phyloP scores from a whole-genome alignment of 2,888 invertebrate genomes.

The Lepetodrilus schrolli region DNA sequence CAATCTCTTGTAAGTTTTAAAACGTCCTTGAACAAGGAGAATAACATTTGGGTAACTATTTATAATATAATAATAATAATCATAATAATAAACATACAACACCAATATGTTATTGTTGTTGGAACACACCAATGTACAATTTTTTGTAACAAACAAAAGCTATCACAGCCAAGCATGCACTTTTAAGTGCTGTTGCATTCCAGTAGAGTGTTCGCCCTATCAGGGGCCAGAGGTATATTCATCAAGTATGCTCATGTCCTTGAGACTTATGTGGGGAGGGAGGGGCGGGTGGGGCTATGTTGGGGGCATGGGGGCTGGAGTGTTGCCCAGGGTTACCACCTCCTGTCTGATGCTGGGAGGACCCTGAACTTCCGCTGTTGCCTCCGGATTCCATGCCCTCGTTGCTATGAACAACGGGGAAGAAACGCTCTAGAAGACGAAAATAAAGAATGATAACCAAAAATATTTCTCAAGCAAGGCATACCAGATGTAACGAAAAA shows the following conservation, averaged over 20 bases:
- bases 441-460: too few species aligned
- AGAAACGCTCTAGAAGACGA: slow-evolving; percentile 56
- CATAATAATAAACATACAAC: slow-evolving; percentile 24
- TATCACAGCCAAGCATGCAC: slow-evolving; percentile 64
- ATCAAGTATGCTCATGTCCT: slow-evolving; percentile 56
- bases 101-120: slow-evolving; percentile 21
- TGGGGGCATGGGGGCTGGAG: slow-evolving; percentile 42
- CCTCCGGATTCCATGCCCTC: slow-evolving; percentile 55
- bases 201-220: not conserved
- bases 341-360: slow-evolving; percentile 43
- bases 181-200: slow-evolving; percentile 32
- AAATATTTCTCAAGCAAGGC: too few species aligned
- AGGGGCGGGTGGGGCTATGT: slow-evolving; percentile 51
- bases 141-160: slow-evolving; percentile 43
- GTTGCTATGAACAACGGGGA: slow-evolving; percentile 55
- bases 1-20: slow-evolving; percentile 19
- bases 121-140: slow-evolving; percentile 30
- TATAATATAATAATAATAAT: slow-evolving; percentile 10
- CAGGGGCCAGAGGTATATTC: slow-evolving; percentile 28
- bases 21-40: slow-evolving; percentile 21
- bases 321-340: slow-evolving; percentile 22
- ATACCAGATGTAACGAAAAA: too few species aligned
- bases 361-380: slow-evolving; percentile 32
- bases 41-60: slow-evolving; percentile 25
- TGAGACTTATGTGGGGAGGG: slow-evolving; percentile 50